Percentiles rank a stretch among this genome's conserved stretches.
Conservation (phyloP, 1,140 invertebrate species). For the Lepidotrigona ventralis region DNA sequence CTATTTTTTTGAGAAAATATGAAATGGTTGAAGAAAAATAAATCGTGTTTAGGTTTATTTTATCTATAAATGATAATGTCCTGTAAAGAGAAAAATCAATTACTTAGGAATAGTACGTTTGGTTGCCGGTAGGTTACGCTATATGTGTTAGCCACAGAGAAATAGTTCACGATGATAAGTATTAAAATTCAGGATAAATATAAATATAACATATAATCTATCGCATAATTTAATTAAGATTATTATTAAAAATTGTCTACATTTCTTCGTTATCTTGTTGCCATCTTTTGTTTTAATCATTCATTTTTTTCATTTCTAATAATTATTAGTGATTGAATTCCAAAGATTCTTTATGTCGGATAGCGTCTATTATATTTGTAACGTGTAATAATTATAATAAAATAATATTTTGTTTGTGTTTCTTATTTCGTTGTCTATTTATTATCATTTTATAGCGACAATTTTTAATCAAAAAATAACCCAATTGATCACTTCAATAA, state of each 20-base stretch:
- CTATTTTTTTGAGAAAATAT: neutral
- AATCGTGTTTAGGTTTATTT: neutral
- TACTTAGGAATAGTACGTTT: neutral
- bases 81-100: neutral
- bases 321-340: neutral
- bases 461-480: neutral
- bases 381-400: slow-evolving; percentile 22
- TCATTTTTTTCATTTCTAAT: slow-evolving; percentile 6
- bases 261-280: too few relatives aligned
- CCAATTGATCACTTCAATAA: neutral
- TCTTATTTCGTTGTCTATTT: neutral
- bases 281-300: neutral
- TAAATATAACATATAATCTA: neutral
- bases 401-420: slow-evolving; percentile 6
- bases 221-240: neutral
- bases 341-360: neutral
- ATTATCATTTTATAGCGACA: neutral
- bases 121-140: slow-evolving; percentile 19
- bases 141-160: neutral
- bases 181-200: neutral
- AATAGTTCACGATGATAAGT: neutral
- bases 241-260: neutral
- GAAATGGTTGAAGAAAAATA: neutral
- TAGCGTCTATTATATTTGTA: neutral
- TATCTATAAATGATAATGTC: neutral